These are phyloP conservation scores for Hiodon alosoides DNA, from an alignment of 2,113 vertebrate genomes.

Conservation along the genomic window DNA sequence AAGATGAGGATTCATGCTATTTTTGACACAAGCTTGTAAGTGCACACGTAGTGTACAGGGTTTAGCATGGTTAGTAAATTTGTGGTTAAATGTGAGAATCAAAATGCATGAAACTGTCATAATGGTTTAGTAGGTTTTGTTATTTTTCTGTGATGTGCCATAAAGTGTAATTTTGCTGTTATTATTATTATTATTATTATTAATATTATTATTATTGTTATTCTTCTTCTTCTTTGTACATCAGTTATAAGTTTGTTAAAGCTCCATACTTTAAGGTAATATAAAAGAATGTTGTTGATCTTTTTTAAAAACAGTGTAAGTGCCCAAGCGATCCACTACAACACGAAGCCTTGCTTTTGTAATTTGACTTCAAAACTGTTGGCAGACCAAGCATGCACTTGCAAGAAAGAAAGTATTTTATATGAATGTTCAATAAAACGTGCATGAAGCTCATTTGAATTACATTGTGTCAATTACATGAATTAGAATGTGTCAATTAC, in stretches of 20 bases:
- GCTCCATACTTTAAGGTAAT: slow-evolving; percentile 83
- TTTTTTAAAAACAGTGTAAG: slow-evolving; percentile 99
- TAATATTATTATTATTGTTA: slow-evolving; percentile 59
- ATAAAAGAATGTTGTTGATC: slow-evolving; percentile 71
- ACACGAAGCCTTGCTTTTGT: slow-evolving; percentile 99
- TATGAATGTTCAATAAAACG: slow-evolving; percentile 99
- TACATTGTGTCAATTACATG: too few relatives aligned
- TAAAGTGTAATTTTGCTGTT: slow-evolving; percentile 75
- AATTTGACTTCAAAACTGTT: slow-evolving; percentile 98
- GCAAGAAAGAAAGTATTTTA: slow-evolving; percentile 99
- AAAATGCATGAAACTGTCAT: slow-evolving; percentile 98
- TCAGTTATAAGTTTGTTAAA: slow-evolving; percentile 96
- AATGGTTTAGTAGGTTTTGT: slow-evolving; percentile 72
- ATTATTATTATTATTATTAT: slow-evolving; percentile 39
- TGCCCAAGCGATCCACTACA: slow-evolving; percentile 99
- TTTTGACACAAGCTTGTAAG: slow-evolving; percentile 91
- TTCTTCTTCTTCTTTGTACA: slow-evolving; percentile 96
- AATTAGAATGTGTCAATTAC: too few relatives aligned
- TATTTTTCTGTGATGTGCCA: slow-evolving; percentile 94
- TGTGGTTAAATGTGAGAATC: slow-evolving; percentile 96
- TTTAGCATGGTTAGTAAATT: slow-evolving; percentile 86
- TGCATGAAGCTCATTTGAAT: slow-evolving; percentile 86
- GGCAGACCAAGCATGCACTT: slow-evolving; percentile 99
- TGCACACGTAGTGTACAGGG: slow-evolving; percentile 80
- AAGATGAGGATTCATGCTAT: slow-evolving; percentile 88